Base-by-base conservation (phyloP, 2,888 invertebrate genomes). In the Mellilla xanthometata region DNA sequence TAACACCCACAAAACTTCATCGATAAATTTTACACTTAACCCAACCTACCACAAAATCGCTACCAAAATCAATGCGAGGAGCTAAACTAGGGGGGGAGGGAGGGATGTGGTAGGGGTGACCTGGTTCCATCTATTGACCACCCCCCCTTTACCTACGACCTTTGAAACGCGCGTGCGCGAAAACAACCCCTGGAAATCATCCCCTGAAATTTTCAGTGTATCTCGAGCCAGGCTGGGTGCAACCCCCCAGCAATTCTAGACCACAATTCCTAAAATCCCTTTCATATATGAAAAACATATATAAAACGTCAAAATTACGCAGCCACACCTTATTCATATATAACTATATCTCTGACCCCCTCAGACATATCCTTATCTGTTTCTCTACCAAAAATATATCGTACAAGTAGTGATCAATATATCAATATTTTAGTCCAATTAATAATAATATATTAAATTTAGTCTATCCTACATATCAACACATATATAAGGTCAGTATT, bases 331-430 rank as follows among this genome's bases (percentile, higher is more conserved):
- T 53, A 3, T 55, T 38, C 40, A 58, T 70, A 51, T 70, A 68
- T 56, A 66, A 76, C 53, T 76, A 73, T 52, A 73, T 76, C 42
- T 77, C 72, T 62, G 80, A 82, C 28, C 80, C 80, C 15, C 56
- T 74, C 33, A 67, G 78, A 23, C 82, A 86, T 38, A 81, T 85
- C 62, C 54, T 85, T 4, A 87, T 87, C 42, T 72, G 81, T 66
- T 86, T 89, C 54, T 88, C 88, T 12, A 87, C 87, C 0, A 87
- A 89, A 74, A 88, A 87, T 65, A 88, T 89, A 51, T 82, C 85
- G 1, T 88, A 88, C 50, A 89, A 84, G 62, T 88, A 88, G 88
- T 85, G 81, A 41, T 62, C 24, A 50, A 29, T 43, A 23, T 24
- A 26, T n/a, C n/a, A n/a, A n/a, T 54, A 42, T 24, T 12, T 33